These are phyloP conservation scores for Miltochrista miniata DNA, from an alignment of 2,888 invertebrate genomes.

Conservation along the genomic window DNA sequence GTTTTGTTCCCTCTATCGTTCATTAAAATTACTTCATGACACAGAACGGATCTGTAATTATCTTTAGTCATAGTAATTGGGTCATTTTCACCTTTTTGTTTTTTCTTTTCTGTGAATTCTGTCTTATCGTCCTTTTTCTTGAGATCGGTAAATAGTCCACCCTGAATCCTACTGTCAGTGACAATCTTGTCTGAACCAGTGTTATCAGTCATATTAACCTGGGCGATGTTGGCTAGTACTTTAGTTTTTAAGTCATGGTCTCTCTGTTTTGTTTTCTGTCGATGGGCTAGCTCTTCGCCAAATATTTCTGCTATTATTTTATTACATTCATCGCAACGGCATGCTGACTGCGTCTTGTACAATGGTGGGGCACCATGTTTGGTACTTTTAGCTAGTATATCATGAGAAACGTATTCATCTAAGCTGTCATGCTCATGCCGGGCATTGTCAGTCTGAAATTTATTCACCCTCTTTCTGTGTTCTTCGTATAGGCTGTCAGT, in stretches of 20 bases:
- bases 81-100: not conserved
- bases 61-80: not conserved
- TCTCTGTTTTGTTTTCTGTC: not conserved
- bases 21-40: conserved; percentile 1
- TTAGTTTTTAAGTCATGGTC: not conserved
- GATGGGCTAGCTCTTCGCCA: conserved; percentile 8
- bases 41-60: not conserved
- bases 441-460: not conserved
- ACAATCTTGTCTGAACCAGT: not conserved
- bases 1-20: not conserved
- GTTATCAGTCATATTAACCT: not conserved
- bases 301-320: conserved; percentile 12
- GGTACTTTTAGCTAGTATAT: not conserved
- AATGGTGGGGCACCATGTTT: conserved; percentile 1
- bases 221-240: not conserved
- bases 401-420: not conserved
- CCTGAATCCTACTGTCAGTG: not conserved
- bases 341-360: not conserved
- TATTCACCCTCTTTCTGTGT: not conserved
- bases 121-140: not conserved
- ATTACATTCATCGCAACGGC: conserved; percentile 4
- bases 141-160: not conserved
- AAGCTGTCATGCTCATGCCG: not conserved
- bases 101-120: not conserved
- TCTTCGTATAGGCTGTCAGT: conserved; percentile 11